Base-by-base conservation (phyloP, 2,888 invertebrate genomes). In the Tortricodes alternella region DNA sequence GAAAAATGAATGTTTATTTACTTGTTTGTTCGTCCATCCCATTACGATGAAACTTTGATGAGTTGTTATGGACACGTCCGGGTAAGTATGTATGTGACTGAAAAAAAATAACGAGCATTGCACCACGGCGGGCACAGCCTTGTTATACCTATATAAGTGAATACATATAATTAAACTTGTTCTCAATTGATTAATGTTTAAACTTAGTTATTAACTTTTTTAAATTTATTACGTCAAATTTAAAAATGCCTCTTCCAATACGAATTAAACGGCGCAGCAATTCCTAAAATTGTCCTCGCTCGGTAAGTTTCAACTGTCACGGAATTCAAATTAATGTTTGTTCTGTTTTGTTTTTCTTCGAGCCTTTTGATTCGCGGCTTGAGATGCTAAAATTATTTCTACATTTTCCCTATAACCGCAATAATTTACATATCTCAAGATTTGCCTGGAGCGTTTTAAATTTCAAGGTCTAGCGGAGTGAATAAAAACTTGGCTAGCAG, bases 161-260 rank as follows among this genome's bases (percentile, higher is more conserved):
- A 1, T 34, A 72, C 75, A 77, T 78, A 66, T 75, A 76, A 65
- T 61, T 21, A 71, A 70, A 70, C 73, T 74, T 39, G 21, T 78
- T 80, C 78, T 83, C 80, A 78, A 80, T 78, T 85, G 84, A 86
- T 84, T 81, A 89, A 88, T 86, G 82, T 85, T 83, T 80, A 85
- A 86, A 87, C 83, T 86, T 84, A 82, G 83, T 88, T 85, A 83
- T 78, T 76, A 89, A 89, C 89, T 90, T 89, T 88, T 89, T 89
- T 87, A n/a, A 87, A 89, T 88, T 89, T 87, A 89, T 89, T 81
- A 87, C 83, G 80, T 85, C 82, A 83, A 85, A 76, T 82, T 89
- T 79, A 81, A 88, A 74, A 88, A 85, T 84, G 80, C 78, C 80
- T 79, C 80, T 80, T 85, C 76, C 79, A 78, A 80, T 80, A 74